Conservation (phyloP, 2,113 vertebrate genomes). For the Bufo gargarizans region DNA sequence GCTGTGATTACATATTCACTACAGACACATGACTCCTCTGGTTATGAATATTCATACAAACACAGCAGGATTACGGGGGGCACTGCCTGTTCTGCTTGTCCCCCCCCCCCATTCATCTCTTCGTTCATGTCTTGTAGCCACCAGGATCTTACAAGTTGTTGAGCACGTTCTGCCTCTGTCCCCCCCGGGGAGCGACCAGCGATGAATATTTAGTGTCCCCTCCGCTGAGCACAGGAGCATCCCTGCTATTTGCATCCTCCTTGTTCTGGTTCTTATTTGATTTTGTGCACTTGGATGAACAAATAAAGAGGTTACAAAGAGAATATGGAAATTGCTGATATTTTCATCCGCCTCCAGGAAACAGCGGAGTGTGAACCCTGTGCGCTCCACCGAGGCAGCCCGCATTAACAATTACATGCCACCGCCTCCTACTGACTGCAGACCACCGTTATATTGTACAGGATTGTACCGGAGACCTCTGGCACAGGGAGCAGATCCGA, state of each 20-base stretch:
- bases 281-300: slow-evolving; percentile 13
- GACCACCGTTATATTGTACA: neutral
- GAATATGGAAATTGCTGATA: neutral
- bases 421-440: neutral
- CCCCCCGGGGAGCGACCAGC: neutral
- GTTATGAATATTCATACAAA: neutral
- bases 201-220: neutral
- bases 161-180: neutral
- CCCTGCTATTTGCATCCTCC: neutral
- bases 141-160: neutral
- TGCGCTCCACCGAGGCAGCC: neutral
- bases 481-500: too few species aligned
- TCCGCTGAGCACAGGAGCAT: neutral
- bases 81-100: neutral
- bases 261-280: slow-evolving; percentile 1
- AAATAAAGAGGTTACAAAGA: slow-evolving; percentile 15
- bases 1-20: too few species aligned
- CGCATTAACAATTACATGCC: neutral
- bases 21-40: too few species aligned
- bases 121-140: neutral
- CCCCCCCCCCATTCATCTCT: neutral
- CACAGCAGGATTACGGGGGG: neutral
- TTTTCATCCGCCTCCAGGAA: neutral
- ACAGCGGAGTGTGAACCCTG: neutral
- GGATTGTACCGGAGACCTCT: neutral